Percentiles rank a stretch among this genome's conserved stretches.
These are phyloP conservation scores for Ammodytes dubius DNA, from an alignment of 2,113 vertebrate genomes.

Conservation along the genomic window DNA sequence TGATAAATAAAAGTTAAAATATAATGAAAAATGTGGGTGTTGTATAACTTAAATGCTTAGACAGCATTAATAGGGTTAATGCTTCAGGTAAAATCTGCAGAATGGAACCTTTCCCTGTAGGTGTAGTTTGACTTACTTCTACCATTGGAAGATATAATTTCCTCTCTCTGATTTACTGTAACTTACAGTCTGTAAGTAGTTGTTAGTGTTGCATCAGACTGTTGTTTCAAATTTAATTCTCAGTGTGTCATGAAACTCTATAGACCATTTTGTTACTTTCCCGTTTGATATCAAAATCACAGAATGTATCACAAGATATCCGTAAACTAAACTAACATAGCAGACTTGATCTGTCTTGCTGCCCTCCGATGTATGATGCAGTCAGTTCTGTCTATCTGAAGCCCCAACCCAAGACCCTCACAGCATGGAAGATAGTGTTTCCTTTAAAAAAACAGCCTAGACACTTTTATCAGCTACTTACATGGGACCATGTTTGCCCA, in stretches of 20 bases:
- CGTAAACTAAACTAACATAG: neutral
- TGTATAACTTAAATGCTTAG: neutral
- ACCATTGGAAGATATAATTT: neutral
- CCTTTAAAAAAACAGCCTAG: neutral
- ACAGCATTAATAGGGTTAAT: neutral
- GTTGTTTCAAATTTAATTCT: neutral
- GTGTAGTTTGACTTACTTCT: neutral
- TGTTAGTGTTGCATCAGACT: neutral
- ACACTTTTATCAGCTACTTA: neutral
- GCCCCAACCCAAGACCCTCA: no score
- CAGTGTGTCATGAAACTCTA: neutral
- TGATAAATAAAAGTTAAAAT: neutral
- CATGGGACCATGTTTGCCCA: neutral
- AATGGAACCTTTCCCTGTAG: neutral
- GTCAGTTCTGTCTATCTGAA: neutral
- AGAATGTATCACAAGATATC: conserved; percentile 11
- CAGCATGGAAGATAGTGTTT: no score
- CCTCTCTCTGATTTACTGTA: neutral
- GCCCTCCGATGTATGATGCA: neutral
- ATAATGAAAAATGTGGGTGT: neutral
- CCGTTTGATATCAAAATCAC: neutral
- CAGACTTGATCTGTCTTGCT: neutral
- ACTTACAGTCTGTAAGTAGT: neutral
- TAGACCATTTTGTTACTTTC: neutral
- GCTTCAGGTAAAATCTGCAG: neutral